Evolutionary conservation across 2,113 vertebrate genomes (phyloP).

Genomic region (Nibea coibor): DNA sequence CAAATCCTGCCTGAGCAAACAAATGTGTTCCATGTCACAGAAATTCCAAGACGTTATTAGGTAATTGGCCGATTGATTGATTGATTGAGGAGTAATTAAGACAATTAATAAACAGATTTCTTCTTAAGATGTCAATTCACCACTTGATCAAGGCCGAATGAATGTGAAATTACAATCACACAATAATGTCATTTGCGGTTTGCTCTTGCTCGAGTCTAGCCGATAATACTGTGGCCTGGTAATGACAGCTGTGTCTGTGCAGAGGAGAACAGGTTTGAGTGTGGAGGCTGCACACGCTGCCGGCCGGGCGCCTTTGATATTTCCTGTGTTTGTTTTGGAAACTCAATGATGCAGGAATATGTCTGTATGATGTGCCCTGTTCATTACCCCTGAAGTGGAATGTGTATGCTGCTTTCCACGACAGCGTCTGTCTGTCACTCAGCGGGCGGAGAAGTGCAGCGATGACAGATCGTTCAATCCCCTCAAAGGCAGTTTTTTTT

Average conservation of each 20-base stretch:
- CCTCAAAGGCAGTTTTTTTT: constrained; percentile 15
- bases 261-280: constrained; percentile 78
- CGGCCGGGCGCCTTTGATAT: constrained; percentile 72
- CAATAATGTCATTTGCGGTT: constrained; percentile 36
- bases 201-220: constrained; percentile 28
- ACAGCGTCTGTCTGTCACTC: constrained; percentile 36
- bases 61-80: constrained; percentile 5
- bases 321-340: constrained; percentile 77
- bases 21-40: constrained; percentile 28
- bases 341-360: constrained; percentile 44
- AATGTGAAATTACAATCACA: constrained; percentile 13
- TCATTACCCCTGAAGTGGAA: constrained; percentile 70
- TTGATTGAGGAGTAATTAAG: neutral
- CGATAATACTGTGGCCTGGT: constrained; percentile 9
- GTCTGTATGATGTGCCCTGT: constrained; percentile 48
- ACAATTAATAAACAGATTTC: neutral
- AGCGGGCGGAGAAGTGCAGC: neutral
- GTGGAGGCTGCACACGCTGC: neutral
- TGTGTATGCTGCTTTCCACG: constrained; percentile 38
- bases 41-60: constrained; percentile 47
- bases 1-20: constrained; percentile 23
- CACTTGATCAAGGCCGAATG: constrained; percentile 5
- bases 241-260: constrained; percentile 68
- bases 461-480: constrained; percentile 23
- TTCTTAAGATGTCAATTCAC: neutral